A percentile compares a stretch with the other conserved stretches of the same genome.
phyloP scores from a whole-genome alignment of 2,113 vertebrate genomes.

The Tretioscincus oriximinensis region DNA sequence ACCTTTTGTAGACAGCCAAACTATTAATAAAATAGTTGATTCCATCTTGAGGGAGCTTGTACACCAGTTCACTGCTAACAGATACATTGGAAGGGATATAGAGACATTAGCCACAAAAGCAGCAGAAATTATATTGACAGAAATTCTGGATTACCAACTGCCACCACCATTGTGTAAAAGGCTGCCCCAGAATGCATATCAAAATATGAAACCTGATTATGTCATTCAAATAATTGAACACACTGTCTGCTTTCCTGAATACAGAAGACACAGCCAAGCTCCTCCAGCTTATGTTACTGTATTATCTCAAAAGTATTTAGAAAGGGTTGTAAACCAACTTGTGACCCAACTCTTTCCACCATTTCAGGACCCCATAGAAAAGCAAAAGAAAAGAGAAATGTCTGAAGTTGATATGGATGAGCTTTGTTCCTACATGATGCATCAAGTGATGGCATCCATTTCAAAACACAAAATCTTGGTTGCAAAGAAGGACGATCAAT shows the following conservation, averaged over 20 bases:
- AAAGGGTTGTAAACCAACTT: conserved; percentile 8
- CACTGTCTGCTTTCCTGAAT: neutral
- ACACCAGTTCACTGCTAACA: conserved; percentile 11
- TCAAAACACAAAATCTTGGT: conserved; percentile 33
- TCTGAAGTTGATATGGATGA: neutral
- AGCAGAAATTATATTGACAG: conserved; percentile 18
- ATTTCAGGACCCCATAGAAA: neutral
- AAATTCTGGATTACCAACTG: conserved; percentile 31
- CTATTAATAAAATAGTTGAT: neutral
- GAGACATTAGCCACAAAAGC: neutral
- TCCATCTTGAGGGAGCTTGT: conserved; percentile 22
- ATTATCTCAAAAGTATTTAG: conserved; percentile 29
- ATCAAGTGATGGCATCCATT: conserved; percentile 21
- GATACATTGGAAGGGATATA: neutral
- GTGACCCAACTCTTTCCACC: conserved; percentile 1
- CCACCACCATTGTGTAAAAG: neutral
- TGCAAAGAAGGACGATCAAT: conserved; percentile 3
- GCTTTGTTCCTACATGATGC: conserved; percentile 14
- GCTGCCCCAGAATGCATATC: neutral
- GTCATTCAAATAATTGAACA: conserved; percentile 9
- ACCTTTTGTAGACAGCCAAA: neutral
- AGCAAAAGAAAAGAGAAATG: neutral
- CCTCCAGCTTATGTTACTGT: conserved; percentile 5
- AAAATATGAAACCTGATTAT: neutral
- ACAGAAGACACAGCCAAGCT: neutral